Percentiles rank a stretch among this genome's conserved stretches.
Conservation (phyloP, 2,888 invertebrate species). For the Halictus ligatus region DNA sequence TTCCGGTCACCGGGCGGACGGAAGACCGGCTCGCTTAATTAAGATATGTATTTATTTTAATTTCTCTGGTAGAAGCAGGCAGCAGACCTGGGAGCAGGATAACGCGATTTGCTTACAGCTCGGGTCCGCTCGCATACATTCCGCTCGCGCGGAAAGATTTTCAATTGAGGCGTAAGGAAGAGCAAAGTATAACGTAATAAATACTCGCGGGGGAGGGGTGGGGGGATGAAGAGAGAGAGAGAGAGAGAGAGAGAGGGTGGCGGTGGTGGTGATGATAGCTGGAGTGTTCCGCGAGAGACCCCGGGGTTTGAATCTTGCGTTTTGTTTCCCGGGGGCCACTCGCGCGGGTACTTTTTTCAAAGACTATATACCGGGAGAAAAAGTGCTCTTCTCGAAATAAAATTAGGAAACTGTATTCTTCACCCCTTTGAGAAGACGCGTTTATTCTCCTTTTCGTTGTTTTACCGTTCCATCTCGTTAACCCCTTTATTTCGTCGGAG, state of each 20-base stretch:
- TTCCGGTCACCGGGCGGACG: constrained; percentile 74
- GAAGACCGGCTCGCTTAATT: constrained; percentile 80
- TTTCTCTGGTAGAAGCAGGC: constrained; percentile 74
- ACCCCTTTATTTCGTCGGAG: constrained; percentile 68
- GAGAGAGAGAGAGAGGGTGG: neutral
- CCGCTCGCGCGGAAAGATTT: constrained; percentile 75
- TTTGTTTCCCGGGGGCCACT: constrained; percentile 70
- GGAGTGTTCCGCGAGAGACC: constrained; percentile 32
- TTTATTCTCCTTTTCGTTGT: constrained; percentile 69
- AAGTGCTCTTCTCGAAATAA: constrained; percentile 70
- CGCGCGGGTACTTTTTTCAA: constrained; percentile 70
- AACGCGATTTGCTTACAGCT: constrained; percentile 83
- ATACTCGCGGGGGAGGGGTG: constrained; percentile 43
- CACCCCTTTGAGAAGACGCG: constrained; percentile 70
- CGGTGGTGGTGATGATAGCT: neutral
- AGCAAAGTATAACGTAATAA: constrained; percentile 74
- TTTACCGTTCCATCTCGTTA: constrained; percentile 72
- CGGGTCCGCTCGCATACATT: constrained; percentile 70
- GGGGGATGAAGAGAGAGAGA: neutral
- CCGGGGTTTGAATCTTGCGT: constrained; percentile 69
- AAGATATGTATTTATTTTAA: constrained; percentile 84
- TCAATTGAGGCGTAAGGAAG: constrained; percentile 80
- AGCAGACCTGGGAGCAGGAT: constrained; percentile 72
- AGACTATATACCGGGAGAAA: constrained; percentile 57
- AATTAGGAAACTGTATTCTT: constrained; percentile 73